Evolutionary conservation across 2,113 vertebrate genomes (phyloP).

Genomic region (Oxygymnocypris stewartii): DNA sequence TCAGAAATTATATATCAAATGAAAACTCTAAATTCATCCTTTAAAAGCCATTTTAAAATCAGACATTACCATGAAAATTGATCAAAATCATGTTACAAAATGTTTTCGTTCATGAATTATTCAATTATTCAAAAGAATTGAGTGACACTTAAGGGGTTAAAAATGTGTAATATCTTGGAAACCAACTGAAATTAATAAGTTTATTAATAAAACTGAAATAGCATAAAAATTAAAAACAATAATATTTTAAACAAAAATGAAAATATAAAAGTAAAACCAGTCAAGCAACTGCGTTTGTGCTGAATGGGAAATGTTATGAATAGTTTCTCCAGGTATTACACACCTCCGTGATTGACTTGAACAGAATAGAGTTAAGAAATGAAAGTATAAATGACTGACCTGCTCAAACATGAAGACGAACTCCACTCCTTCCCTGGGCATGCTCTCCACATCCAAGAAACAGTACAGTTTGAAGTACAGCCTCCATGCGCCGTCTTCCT

Average conservation of each 20-base stretch:
- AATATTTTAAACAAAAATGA: neutral
- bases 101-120: too few relatives aligned
- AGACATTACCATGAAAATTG: too few relatives aligned
- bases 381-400: constrained; percentile 65
- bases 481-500: constrained; percentile 84
- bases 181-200: too few relatives aligned
- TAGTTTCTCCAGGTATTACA: neutral
- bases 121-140: too few relatives aligned
- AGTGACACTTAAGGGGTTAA: too few relatives aligned
- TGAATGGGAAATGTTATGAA: neutral
- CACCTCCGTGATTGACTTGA: neutral
- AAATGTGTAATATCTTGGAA: too few relatives aligned
- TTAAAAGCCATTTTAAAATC: too few relatives aligned
- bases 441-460: constrained; percentile 89
- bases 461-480: constrained; percentile 96
- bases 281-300: neutral
- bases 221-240: too few relatives aligned
- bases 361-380: neutral
- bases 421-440: constrained; percentile 89
- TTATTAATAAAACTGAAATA: too few relatives aligned
- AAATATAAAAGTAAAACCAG: neutral
- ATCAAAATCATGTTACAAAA: too few relatives aligned
- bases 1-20: too few relatives aligned
- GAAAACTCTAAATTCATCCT: too few relatives aligned
- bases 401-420: constrained; percentile 97